Conservation (phyloP, 37 sponge, comb jelly and placozoan genomes). For the Oscarella lobularis region DNA sequence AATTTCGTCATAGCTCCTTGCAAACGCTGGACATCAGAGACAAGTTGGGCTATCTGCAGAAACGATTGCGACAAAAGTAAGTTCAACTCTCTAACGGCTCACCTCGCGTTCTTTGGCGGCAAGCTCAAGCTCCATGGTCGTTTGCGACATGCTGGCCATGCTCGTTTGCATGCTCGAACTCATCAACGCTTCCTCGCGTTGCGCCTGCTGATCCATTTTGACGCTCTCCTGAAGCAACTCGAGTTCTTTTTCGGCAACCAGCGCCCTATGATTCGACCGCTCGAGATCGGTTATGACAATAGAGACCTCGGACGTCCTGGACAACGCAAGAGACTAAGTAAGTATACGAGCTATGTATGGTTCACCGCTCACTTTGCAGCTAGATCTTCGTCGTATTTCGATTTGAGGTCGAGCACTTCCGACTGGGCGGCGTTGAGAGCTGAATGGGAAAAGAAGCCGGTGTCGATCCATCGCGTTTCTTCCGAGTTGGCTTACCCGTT, state of each 20-base stretch:
- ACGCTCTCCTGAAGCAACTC: no score
- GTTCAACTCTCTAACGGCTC: background rate
- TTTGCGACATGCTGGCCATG: background rate
- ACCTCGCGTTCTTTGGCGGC: background rate
- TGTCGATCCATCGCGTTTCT: no score
- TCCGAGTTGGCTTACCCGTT: no score
- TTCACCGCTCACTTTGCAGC: slow-evolving; percentile 43
- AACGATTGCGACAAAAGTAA: background rate
- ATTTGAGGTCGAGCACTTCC: slow-evolving; percentile 87
- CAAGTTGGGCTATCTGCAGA: background rate
- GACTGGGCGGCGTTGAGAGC: slow-evolving; percentile 77
- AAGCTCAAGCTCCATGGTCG: background rate
- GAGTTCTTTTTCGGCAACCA: no score
- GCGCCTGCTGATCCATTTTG: no score
- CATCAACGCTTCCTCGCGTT: no score
- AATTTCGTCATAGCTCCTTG: background rate
- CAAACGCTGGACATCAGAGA: background rate
- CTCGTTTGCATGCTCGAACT: no score
- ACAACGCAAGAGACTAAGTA: background rate
- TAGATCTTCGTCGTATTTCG: slow-evolving; percentile 71
- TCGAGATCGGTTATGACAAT: background rate
- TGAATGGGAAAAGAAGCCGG: no score
- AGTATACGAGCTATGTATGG: background rate
- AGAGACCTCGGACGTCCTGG: background rate
- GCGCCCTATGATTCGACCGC: no score